These are phyloP conservation scores for Serripes groenlandicus DNA, from an alignment of 2,888 invertebrate genomes.

Conservation along the genomic window DNA sequence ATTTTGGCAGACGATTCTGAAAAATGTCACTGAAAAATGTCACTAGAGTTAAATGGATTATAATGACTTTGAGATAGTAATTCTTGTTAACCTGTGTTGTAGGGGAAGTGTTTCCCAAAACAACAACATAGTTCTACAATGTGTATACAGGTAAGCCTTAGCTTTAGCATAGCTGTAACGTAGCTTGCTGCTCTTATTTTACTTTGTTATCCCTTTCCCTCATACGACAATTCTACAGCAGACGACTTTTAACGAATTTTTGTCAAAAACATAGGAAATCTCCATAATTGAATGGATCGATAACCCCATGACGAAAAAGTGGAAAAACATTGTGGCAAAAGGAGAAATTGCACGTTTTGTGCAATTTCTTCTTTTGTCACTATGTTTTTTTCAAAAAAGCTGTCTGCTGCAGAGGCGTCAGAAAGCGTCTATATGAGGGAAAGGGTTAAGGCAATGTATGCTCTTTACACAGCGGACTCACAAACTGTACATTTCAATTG, in stretches of 20 bases:
- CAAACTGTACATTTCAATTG: too few relatives aligned
- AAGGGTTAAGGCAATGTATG: too few relatives aligned
- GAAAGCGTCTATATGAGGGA: too few relatives aligned
- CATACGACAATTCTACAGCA: too few relatives aligned
- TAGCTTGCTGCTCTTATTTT: background rate
- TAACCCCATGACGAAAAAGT: background rate
- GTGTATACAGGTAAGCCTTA: constrained; percentile 49
- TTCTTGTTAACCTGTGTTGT: constrained; percentile 35
- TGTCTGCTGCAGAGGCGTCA: too few relatives aligned
- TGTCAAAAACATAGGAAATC: background rate
- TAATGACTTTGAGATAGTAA: background rate
- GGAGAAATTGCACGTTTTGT: background rate
- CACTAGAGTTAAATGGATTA: too few relatives aligned
- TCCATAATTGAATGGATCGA: background rate
- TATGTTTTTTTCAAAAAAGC: too few relatives aligned
- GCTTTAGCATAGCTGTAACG: constrained; percentile 1
- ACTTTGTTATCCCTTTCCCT: background rate
- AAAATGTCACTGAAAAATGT: too few relatives aligned
- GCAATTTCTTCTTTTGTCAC: background rate
- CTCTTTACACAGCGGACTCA: too few relatives aligned
- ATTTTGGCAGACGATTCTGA: too few relatives aligned
- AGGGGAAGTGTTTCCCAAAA: constrained; percentile 66
- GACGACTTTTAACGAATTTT: background rate
- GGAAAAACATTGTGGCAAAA: background rate
- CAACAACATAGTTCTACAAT: constrained; percentile 45